phyloP scores from a whole-genome alignment of 2,113 vertebrate species.

The Zosterops lateralis region DNA sequence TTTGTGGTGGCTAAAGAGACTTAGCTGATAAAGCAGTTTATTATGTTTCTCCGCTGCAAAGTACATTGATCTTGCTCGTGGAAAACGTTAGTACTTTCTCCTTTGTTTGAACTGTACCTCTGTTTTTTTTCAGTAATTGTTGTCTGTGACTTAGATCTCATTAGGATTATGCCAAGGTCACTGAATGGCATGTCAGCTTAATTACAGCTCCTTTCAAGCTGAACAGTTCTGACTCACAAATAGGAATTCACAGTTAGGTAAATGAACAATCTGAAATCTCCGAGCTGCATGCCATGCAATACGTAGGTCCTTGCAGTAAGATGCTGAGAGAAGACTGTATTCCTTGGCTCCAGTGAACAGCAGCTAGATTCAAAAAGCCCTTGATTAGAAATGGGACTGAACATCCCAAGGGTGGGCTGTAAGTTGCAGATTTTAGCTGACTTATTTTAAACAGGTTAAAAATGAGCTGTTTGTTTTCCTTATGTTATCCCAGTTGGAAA shows the following conservation, averaged over 20 bases:
- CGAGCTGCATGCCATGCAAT: not conserved
- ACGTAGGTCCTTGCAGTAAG: not conserved
- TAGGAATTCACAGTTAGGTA: constrained; percentile 50
- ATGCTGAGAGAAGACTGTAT: not conserved
- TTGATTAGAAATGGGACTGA: not conserved
- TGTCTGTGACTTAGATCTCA: constrained; percentile 68
- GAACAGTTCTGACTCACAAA: constrained; percentile 44
- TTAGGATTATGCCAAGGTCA: constrained; percentile 69
- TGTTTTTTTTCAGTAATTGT: constrained; percentile 47
- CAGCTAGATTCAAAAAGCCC: not conserved
- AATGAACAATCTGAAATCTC: constrained; percentile 57
- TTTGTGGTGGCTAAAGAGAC: constrained; percentile 25
- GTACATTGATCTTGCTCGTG: constrained; percentile 43
- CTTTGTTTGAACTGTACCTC: constrained; percentile 46
- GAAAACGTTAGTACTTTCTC: constrained; percentile 52
- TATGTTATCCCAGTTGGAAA: not conserved
- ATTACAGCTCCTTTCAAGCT: constrained; percentile 36
- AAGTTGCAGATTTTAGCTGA: not conserved
- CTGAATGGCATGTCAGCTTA: constrained; percentile 44
- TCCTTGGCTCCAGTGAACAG: not conserved
- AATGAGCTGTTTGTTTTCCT: not conserved
- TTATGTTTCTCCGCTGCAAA: constrained; percentile 44
- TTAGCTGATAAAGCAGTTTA: constrained; percentile 51
- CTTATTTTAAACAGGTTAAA: not conserved
- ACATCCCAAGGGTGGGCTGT: rapidly evolving